Percentiles rank a stretch among this genome's conserved stretches.
Evolutionary conservation across 2,113 vertebrate genomes (phyloP).

Genomic region (Meles meles): DNA sequence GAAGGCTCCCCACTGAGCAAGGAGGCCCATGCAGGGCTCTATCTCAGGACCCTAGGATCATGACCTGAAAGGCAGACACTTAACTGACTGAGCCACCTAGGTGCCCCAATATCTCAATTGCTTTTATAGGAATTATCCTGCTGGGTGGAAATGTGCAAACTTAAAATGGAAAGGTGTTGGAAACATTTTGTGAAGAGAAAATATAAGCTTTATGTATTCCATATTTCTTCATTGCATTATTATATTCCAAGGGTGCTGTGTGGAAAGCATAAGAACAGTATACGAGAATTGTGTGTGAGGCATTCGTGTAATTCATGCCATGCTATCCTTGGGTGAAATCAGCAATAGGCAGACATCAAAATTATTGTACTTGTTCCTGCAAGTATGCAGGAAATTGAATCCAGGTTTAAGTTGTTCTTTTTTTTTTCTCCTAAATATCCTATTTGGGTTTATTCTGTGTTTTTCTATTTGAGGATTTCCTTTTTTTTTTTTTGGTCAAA

Average conservation of each 20-base stretch:
- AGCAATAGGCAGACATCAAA: neutral
- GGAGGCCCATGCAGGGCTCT: neutral
- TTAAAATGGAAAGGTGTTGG: neutral
- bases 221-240: neutral
- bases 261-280: neutral
- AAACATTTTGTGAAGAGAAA: neutral
- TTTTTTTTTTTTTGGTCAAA: neutral
- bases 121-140: neutral
- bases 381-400: neutral
- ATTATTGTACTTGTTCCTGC: neutral
- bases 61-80: neutral
- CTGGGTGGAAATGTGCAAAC: neutral
- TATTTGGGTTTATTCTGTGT: neutral
- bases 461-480: neutral
- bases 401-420: neutral
- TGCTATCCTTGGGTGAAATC: neutral
- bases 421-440: neutral
- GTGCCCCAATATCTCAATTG: neutral
- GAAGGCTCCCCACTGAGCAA: neutral
- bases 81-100: neutral
- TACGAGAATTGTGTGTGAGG: fast-evolving
- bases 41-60: neutral
- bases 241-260: neutral
- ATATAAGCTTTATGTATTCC: neutral
- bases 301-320: neutral